Conservation (phyloP, 2,797 vertebrate genomes). For the Takifugu rubripes region DNA sequence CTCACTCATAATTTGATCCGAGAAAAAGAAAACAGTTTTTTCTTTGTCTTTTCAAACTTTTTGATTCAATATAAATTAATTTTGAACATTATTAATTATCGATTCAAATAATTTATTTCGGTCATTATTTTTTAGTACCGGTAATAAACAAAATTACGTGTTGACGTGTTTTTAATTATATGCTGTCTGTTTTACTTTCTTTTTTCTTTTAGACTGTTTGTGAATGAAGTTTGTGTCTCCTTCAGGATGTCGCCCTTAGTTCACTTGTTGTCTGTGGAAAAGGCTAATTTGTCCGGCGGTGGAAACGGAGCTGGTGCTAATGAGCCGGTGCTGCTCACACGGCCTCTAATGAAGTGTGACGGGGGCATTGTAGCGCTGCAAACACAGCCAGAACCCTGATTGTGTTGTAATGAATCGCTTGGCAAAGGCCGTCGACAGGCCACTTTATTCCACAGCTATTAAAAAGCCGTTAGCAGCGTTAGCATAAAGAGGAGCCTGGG, state of each 20-base stretch:
- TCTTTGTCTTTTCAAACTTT: too few relatives aligned
- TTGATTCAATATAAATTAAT: too few relatives aligned
- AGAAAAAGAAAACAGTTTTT: too few relatives aligned
- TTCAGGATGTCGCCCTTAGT: conserved; percentile 19
- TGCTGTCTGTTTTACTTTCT: neutral
- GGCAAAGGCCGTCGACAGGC: conserved; percentile 94
- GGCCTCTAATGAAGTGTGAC: conserved; percentile 96
- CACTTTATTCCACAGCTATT: conserved; percentile 81
- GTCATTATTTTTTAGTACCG: too few relatives aligned
- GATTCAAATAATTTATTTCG: too few relatives aligned
- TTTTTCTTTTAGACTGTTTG: neutral
- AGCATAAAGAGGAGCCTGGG: conserved; percentile 20
- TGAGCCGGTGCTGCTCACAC: conserved; percentile 84
- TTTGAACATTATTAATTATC: too few relatives aligned
- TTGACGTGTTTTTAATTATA: too few relatives aligned
- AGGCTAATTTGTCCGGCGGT: conserved; percentile 57
- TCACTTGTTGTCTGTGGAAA: conserved; percentile 50
- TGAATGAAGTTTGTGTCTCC: conserved; percentile 11
- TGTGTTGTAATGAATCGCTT: conserved; percentile 99
- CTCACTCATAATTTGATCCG: too few relatives aligned
- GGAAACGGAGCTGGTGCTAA: conserved; percentile 74
- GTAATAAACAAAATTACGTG: too few relatives aligned
- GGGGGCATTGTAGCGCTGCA: conserved; percentile 47
- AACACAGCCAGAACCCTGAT: conserved; percentile 80
- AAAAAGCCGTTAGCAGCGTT: conserved; percentile 87